Conservation (phyloP, 64 coral and sea anemone species). For the Trachythela sp. region DNA sequence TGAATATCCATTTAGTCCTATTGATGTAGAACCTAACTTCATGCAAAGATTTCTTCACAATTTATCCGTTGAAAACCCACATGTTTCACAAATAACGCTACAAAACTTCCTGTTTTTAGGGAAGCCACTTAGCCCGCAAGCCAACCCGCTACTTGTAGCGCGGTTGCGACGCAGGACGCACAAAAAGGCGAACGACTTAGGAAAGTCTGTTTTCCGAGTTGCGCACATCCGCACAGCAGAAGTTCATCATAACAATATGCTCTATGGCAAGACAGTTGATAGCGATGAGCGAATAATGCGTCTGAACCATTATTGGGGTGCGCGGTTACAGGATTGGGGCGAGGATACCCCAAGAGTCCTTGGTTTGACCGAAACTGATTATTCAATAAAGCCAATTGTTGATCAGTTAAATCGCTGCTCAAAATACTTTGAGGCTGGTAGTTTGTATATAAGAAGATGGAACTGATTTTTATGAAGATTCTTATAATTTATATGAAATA, state of each 20-base stretch:
- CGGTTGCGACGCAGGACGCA: constrained; percentile 53
- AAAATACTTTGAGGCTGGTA: not conserved
- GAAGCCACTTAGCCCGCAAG: constrained; percentile 49
- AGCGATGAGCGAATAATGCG: not conserved
- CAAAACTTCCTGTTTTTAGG: constrained; percentile 71
- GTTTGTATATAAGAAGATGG: constrained; percentile 3
- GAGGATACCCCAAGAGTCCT: constrained; percentile 25
- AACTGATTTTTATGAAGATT: not conserved
- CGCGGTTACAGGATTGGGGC: constrained; percentile 36
- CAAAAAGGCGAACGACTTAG: constrained; percentile 50
- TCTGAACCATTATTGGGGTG: constrained; percentile 45
- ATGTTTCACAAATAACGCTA: constrained; percentile 54
- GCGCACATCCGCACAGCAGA: not conserved
- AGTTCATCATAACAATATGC: constrained; percentile 51
- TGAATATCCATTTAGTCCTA: constrained; percentile 73
- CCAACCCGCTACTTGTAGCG: constrained; percentile 36
- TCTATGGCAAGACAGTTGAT: not conserved
- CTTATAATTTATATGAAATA: too few species aligned
- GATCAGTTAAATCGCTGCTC: not conserved
- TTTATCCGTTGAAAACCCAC: not conserved
- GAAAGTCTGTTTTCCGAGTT: constrained; percentile 64
- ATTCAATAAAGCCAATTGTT: not conserved
- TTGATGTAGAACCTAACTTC: constrained; percentile 41
- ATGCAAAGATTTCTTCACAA: constrained; percentile 18
- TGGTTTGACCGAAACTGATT: constrained; percentile 1